These are phyloP conservation scores for Passer montanus DNA, from an alignment of 2,113 vertebrate species.

Conservation along the genomic window DNA sequence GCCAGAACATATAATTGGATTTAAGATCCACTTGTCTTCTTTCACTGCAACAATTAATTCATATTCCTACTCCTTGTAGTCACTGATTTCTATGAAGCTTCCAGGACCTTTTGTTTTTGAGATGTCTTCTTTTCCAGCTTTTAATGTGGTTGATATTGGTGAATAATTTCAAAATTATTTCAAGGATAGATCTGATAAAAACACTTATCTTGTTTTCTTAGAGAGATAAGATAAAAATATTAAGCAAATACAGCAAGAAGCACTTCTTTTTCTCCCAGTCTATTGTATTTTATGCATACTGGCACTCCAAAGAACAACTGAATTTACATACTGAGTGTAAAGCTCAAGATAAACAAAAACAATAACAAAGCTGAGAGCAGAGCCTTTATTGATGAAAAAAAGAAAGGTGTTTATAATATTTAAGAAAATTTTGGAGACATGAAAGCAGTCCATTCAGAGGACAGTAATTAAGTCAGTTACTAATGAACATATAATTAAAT, in stretches of 20 bases:
- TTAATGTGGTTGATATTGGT: background rate
- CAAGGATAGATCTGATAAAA: background rate
- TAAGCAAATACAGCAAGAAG: background rate
- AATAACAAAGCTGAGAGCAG: background rate
- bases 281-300: background rate
- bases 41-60: background rate
- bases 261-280: background rate
- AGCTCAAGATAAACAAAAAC: background rate
- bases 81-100: background rate
- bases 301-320: background rate
- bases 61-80: background rate
- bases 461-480: background rate
- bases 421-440: background rate
- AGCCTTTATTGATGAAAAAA: background rate
- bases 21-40: background rate
- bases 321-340: background rate
- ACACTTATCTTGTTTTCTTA: background rate
- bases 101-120: background rate
- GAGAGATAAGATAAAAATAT: background rate
- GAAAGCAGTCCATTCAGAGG: background rate
- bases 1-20: too few species aligned
- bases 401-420: background rate
- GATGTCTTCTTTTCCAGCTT: background rate
- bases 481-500: background rate
- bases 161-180: background rate